Conservation (phyloP, 2,113 vertebrate species). For the Pangasianodon hypophthalmus region DNA sequence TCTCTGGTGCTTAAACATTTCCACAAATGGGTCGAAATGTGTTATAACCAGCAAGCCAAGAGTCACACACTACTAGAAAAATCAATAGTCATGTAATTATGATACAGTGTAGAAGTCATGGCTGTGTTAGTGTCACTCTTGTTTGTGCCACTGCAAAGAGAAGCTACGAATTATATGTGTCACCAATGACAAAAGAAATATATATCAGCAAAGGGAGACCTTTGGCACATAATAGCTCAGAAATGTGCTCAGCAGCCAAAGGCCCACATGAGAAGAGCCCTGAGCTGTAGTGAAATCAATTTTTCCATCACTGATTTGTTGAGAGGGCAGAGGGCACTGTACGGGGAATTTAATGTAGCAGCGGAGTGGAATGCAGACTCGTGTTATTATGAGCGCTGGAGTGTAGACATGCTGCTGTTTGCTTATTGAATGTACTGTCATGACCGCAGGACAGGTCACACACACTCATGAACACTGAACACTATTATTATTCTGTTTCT, state of each 20-base stretch:
- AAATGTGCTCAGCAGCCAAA: constrained; percentile 43
- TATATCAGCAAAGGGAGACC: constrained; percentile 28
- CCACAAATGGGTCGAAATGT: neutral
- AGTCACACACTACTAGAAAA: neutral
- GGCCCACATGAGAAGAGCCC: constrained; percentile 33
- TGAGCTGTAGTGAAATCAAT: constrained; percentile 44
- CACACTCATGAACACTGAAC: neutral
- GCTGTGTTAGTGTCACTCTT: constrained; percentile 7
- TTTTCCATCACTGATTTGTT: constrained; percentile 47
- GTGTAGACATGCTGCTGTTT: constrained; percentile 18
- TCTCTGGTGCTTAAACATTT: neutral
- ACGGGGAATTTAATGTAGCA: constrained; percentile 40
- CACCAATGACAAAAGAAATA: constrained; percentile 38
- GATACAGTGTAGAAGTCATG: constrained; percentile 1
- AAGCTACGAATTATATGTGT: constrained; percentile 44
- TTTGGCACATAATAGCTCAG: constrained; percentile 48
- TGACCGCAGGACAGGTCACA: constrained; percentile 12
- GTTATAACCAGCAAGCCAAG: neutral
- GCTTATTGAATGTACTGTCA: constrained; percentile 35
- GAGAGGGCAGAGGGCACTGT: constrained; percentile 35
- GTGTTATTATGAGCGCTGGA: constrained; percentile 26
- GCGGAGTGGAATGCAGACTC: constrained; percentile 31
- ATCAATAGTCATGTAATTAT: constrained; percentile 11
- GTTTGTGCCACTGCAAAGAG: constrained; percentile 30
- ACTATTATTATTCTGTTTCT: neutral